These are phyloP conservation scores for Isaurus tuberculatus DNA, from an alignment of 92 coral and sea anemone genomes.

Conservation along the genomic window DNA sequence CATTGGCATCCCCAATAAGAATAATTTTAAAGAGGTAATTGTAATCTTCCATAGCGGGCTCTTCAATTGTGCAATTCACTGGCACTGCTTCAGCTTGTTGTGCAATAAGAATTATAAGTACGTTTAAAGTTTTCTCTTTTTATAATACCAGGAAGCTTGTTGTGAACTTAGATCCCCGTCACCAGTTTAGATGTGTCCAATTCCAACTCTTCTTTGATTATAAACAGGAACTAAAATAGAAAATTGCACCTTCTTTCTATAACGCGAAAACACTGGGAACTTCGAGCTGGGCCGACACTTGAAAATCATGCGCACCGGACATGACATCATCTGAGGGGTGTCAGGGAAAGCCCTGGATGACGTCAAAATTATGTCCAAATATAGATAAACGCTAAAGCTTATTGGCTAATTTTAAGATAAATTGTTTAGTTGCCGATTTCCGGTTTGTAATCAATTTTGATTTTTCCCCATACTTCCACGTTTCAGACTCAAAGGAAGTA, in stretches of 20 bases:
- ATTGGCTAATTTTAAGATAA: constrained; percentile 2
- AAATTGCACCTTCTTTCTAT: constrained; percentile 19
- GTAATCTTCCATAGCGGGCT: constrained; percentile 78
- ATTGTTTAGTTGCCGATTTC: neutral
- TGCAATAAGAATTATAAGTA: neutral
- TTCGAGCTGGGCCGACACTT: constrained; percentile 32
- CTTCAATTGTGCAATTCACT: neutral
- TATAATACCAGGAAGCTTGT: neutral
- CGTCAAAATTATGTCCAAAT: constrained; percentile 49
- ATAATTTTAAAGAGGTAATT: constrained; percentile 94
- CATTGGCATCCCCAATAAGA: constrained; percentile 99
- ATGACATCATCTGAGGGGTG: constrained; percentile 47
- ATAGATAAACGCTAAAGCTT: neutral
- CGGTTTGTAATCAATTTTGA: neutral
- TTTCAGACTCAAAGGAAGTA: neutral
- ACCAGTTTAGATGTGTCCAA: constrained; percentile 12
- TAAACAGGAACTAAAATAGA: constrained; percentile 48
- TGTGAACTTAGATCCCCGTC: neutral
- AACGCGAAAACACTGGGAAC: constrained; percentile 42
- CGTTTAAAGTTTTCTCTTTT: neutral
- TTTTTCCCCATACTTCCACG: constrained; percentile 3
- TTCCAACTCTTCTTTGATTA: constrained; percentile 1
- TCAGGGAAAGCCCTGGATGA: constrained; percentile 69
- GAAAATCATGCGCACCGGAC: constrained; percentile 59
- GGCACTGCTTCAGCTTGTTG: too few relatives aligned